A percentile compares a stretch with the other conserved stretches of the same genome.
Conservation (phyloP, 2,113 vertebrate genomes). For the Mus spicilegus region DNA sequence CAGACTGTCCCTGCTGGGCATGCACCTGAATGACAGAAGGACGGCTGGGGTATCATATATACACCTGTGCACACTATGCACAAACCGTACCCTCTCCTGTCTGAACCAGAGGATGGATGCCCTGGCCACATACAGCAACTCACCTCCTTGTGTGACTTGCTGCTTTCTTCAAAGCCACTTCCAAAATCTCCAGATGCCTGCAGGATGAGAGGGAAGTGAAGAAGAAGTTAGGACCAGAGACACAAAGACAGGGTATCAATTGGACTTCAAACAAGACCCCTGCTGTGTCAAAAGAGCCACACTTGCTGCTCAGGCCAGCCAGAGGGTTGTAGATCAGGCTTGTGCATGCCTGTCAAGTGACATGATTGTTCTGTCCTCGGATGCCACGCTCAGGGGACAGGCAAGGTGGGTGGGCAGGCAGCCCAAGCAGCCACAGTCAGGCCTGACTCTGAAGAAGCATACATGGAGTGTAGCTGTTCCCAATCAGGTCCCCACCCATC, state of each 20-base stretch:
- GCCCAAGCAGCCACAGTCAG: background rate
- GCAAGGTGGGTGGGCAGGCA: background rate
- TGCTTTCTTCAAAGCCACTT: constrained; percentile 29
- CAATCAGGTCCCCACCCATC: background rate
- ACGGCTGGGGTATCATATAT: too few species aligned
- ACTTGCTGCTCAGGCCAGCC: background rate
- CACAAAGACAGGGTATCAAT: background rate
- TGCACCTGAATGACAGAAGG: too few species aligned
- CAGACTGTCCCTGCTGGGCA: background rate
- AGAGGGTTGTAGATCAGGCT: background rate
- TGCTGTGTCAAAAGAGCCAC: background rate
- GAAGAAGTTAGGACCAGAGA: background rate
- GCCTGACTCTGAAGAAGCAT: background rate
- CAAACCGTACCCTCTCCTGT: background rate
- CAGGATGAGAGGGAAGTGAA: background rate
- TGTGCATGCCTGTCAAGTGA: background rate
- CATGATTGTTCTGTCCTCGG: background rate
- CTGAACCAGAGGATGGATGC: too few species aligned
- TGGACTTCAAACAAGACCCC: background rate
- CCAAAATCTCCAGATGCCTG: constrained; percentile 48
- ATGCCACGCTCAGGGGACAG: background rate
- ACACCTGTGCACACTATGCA: too few species aligned
- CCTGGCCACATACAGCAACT: background rate
- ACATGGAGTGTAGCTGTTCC: rapidly evolving
- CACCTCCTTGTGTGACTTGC: background rate